phyloP scores from a whole-genome alignment of 2,888 invertebrate species.

The Ectropis crepuscularia region DNA sequence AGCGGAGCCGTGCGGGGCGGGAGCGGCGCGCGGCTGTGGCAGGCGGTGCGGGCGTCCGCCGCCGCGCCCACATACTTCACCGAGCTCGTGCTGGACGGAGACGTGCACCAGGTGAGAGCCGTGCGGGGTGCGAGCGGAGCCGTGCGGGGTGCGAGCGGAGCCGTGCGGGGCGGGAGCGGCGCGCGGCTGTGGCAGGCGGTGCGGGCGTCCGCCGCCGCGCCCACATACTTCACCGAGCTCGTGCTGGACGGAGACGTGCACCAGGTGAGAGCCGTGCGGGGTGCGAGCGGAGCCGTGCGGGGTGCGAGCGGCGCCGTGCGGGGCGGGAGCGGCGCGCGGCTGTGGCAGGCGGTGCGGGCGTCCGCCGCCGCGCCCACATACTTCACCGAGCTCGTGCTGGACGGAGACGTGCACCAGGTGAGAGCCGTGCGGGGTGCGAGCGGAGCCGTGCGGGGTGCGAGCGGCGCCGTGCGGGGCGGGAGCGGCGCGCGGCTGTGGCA shows the following conservation, averaged over 20 bases:
- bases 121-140: no score
- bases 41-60: slow-evolving; percentile 94
- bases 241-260: slow-evolving; percentile 88
- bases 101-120: slow-evolving; percentile 87
- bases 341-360: slow-evolving; percentile 95
- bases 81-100: slow-evolving; percentile 89
- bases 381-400: slow-evolving; percentile 92
- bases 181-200: slow-evolving; percentile 93
- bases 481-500: slow-evolving; percentile 90
- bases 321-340: slow-evolving; percentile 87
- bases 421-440: no score
- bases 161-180: slow-evolving; percentile 88
- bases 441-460: no score
- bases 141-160: slow-evolving; percentile 88
- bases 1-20: slow-evolving; percentile 90
- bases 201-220: slow-evolving; percentile 95
- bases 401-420: slow-evolving; percentile 88
- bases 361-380: slow-evolving; percentile 97
- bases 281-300: no score
- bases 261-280: slow-evolving; percentile 82
- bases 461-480: slow-evolving; percentile 89
- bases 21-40: slow-evolving; percentile 89
- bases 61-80: slow-evolving; percentile 97
- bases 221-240: slow-evolving; percentile 95
- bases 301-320: slow-evolving; percentile 88